These are phyloP conservation scores for Erannis defoliaria DNA, from an alignment of 2,888 invertebrate genomes.

Conservation along the genomic window DNA sequence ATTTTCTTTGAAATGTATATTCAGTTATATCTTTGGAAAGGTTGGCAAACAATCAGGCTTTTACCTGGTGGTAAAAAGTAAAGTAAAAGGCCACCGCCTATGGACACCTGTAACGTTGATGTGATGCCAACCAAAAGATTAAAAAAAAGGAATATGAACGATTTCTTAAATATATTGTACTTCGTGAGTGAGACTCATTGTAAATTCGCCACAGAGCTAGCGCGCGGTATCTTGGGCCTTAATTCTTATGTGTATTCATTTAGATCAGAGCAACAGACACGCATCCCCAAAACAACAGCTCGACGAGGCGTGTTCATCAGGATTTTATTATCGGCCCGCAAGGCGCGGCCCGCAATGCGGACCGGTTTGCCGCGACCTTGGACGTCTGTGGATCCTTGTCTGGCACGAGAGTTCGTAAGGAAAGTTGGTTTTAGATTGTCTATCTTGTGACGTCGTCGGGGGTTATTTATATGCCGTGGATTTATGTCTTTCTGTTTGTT, in stretches of 20 bases:
- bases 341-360: slow-evolving; percentile 52
- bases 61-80: too few species aligned
- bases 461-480: slow-evolving; percentile 21
- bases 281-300: slow-evolving; percentile 17
- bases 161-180: too few species aligned
- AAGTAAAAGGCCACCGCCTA: too few species aligned
- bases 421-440: slow-evolving; percentile 20
- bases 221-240: too few species aligned
- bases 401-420: slow-evolving; percentile 34
- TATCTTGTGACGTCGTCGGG: slow-evolving; percentile 25
- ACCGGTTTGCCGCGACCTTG: slow-evolving; percentile 44
- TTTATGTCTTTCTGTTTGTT: slow-evolving; percentile 23
- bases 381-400: slow-evolving; percentile 46
- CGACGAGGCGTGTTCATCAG: slow-evolving; percentile 43
- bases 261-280: slow-evolving; percentile 8
- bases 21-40: too few species aligned
- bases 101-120: too few species aligned
- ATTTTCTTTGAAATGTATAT: too few species aligned
- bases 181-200: too few species aligned
- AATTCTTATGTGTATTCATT: slow-evolving; percentile 1
- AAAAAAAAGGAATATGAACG: too few species aligned
- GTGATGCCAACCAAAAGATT: too few species aligned
- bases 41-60: too few species aligned
- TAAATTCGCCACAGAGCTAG: too few species aligned
- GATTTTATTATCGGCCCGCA: slow-evolving; percentile 50